Evolutionary conservation across 2,113 vertebrate species (phyloP).

Genomic region (Chlorocebus sabaeus): DNA sequence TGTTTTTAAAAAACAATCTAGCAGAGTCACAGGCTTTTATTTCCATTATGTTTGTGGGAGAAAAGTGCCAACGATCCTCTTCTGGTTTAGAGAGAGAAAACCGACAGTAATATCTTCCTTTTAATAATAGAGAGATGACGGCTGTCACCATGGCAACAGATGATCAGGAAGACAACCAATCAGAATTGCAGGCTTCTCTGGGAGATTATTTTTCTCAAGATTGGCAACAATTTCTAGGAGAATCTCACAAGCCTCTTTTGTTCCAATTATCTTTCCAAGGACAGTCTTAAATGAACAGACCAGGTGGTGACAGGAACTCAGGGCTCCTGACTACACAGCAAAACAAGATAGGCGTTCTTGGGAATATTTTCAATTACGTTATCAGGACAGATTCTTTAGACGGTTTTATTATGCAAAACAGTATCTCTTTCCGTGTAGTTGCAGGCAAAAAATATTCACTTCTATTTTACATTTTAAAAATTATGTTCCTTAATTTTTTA

Average conservation of each 20-base stretch:
- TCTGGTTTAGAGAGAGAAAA: neutral
- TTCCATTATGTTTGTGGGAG: neutral
- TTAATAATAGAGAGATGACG: neutral
- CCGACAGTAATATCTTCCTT: neutral
- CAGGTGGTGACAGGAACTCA: neutral
- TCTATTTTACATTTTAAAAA: neutral
- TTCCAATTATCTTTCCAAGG: neutral
- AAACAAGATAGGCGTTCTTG: neutral
- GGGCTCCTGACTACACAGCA: neutral
- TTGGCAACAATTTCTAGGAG: slow-evolving; percentile 32
- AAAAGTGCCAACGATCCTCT: neutral
- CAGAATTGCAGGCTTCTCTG: neutral
- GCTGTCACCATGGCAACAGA: slow-evolving; percentile 46
- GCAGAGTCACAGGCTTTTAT: neutral
- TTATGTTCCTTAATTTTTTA: neutral
- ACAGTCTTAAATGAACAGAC: neutral
- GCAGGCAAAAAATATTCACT: neutral
- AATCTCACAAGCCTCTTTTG: neutral
- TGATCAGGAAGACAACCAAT: neutral
- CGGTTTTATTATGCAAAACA: neutral
- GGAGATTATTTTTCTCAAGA: slow-evolving; percentile 14
- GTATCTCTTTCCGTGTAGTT: neutral
- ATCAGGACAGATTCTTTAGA: neutral
- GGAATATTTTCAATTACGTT: neutral
- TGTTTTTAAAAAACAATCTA: neutral